A percentile compares a stretch with the other conserved stretches of the same genome.
Conservation (phyloP, 2,888 invertebrate genomes). For the Zonitis immaculata region DNA sequence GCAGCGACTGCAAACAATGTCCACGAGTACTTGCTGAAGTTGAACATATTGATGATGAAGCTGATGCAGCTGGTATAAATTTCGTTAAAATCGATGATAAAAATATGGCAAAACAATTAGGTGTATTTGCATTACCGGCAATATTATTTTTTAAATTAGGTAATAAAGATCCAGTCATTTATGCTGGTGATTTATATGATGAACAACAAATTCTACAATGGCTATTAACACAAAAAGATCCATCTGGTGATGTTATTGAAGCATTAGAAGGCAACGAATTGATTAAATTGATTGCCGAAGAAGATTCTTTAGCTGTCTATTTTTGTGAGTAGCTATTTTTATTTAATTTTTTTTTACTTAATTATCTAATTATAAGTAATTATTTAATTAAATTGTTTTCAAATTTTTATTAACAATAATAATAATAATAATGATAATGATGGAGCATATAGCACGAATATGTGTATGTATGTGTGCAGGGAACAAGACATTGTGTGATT, state of each 20-base stretch:
- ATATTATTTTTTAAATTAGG: slow-evolving; percentile 85
- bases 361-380: no score
- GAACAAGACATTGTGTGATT: slow-evolving; percentile 87
- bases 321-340: slow-evolving; percentile 70
- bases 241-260: slow-evolving; percentile 86
- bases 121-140: slow-evolving; percentile 86
- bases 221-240: slow-evolving; percentile 88
- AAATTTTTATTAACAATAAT: no score
- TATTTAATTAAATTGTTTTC: no score
- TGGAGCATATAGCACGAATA: no score
- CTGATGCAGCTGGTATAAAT: slow-evolving; percentile 83
- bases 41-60: slow-evolving; percentile 92
- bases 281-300: slow-evolving; percentile 68
- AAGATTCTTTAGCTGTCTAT: slow-evolving; percentile 81
- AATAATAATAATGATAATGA: no score
- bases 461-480: slow-evolving; percentile 62
- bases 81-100: slow-evolving; percentile 90
- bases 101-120: slow-evolving; percentile 78
- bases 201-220: slow-evolving; percentile 86
- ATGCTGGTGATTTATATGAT: slow-evolving; percentile 83
- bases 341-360: neutral
- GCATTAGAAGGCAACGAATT: slow-evolving; percentile 78
- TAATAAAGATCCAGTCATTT: slow-evolving; percentile 85
- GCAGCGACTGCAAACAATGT: slow-evolving; percentile 93
- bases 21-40: slow-evolving; percentile 81